Percentiles rank a stretch among this genome's conserved stretches.
These are phyloP conservation scores for Sus cebifrons DNA, from an alignment of 2,797 vertebrate species.

Conservation along the genomic window DNA sequence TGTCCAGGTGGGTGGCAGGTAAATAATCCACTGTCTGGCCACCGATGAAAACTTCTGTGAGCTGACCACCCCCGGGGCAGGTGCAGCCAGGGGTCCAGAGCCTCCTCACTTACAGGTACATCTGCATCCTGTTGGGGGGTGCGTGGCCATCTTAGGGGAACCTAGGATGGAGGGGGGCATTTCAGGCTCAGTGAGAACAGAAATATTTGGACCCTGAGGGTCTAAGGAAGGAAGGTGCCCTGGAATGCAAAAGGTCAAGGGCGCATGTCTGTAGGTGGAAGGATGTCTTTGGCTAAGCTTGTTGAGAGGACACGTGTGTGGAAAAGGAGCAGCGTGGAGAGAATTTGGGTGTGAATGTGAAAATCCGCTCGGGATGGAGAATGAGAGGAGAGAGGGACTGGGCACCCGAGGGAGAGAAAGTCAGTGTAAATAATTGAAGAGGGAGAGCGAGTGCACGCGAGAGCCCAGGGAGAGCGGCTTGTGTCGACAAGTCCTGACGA, in stretches of 20 bases:
- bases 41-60: neutral
- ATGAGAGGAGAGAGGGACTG: neutral
- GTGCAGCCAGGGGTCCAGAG: neutral
- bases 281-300: neutral
- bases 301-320: neutral
- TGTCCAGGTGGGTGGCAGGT: neutral
- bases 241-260: neutral
- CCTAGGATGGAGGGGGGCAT: neutral
- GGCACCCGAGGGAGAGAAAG: neutral
- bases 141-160: neutral
- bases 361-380: neutral
- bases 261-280: neutral
- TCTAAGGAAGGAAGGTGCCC: neutral
- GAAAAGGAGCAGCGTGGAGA: neutral
- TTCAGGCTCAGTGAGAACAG: neutral
- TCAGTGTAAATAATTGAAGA: slow-evolving; percentile 3
- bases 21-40: neutral
- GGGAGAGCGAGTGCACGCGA: neutral
- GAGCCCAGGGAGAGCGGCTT: neutral
- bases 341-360: neutral
- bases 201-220: neutral
- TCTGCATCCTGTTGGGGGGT: neutral
- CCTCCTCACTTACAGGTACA: rapidly evolving
- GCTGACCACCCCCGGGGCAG: neutral
- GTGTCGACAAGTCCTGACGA: neutral